Conservation (phyloP, 2,797 vertebrate species). For the Pyrocephalus nanus region DNA sequence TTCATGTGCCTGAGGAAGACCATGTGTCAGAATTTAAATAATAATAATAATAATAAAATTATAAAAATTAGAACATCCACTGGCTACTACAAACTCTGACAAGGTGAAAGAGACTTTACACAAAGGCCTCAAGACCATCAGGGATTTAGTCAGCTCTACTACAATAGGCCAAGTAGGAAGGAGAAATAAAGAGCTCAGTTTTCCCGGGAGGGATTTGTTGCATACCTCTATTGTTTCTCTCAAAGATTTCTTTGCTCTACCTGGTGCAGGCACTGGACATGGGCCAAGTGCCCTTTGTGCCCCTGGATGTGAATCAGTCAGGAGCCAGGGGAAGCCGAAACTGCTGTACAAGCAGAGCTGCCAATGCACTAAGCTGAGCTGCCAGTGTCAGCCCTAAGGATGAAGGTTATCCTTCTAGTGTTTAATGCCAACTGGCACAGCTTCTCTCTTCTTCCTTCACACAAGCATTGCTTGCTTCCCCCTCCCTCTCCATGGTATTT, state of each 20-base stretch:
- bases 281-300: slow-evolving; percentile 29
- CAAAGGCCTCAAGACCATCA: not conserved
- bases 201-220: slow-evolving; percentile 41
- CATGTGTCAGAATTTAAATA: not conserved
- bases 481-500: slow-evolving; percentile 18
- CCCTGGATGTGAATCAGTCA: not conserved
- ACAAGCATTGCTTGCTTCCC: slow-evolving; percentile 3
- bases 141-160: slow-evolving; percentile 8
- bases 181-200: slow-evolving; percentile 23
- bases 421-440: slow-evolving; percentile 50
- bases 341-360: not conserved
- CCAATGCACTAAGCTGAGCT: not conserved
- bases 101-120: not conserved
- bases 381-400: slow-evolving; percentile 34
- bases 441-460: slow-evolving; percentile 29
- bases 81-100: not conserved
- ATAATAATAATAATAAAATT: not conserved
- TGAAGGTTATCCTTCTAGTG: not conserved
- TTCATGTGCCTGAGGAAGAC: not conserved
- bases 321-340: not conserved
- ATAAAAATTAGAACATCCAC: not conserved
- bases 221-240: slow-evolving; percentile 33
- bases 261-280: slow-evolving; percentile 24
- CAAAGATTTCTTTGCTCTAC: slow-evolving; percentile 41
- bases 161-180: slow-evolving; percentile 20